phyloP scores from a whole-genome alignment of 1,140 invertebrate species.

The Euborellia annulipes region DNA sequence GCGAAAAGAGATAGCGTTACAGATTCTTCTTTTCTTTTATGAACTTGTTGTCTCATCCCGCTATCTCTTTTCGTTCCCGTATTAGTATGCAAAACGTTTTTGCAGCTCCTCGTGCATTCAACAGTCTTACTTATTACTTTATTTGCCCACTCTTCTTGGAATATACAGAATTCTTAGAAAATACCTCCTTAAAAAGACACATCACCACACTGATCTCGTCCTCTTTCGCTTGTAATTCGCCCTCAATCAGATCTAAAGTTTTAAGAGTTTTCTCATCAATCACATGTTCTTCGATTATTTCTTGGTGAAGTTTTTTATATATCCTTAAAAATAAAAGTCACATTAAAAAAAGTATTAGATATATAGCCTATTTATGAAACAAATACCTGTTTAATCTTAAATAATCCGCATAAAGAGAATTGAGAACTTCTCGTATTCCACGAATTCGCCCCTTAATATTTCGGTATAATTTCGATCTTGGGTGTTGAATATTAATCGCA shows the following conservation, averaged over 20 bases:
- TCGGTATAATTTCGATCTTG: neutral
- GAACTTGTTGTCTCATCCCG: no score
- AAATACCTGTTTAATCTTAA: slow-evolving; percentile 5
- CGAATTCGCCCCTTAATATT: slow-evolving; percentile 1
- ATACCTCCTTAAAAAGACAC: slow-evolving; percentile 32
- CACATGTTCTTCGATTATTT: slow-evolving; percentile 15
- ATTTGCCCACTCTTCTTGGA: neutral
- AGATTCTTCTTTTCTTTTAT: no score
- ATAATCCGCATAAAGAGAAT: neutral
- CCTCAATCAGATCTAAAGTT: slow-evolving; percentile 27
- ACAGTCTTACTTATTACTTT: neutral
- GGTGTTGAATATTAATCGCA: no score
- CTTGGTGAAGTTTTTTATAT: slow-evolving; percentile 28
- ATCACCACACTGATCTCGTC: slow-evolving; percentile 33
- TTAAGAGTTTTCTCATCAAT: slow-evolving; percentile 21
- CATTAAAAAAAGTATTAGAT: no score
- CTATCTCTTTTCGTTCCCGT: no score
- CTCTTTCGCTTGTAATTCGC: slow-evolving; percentile 29
- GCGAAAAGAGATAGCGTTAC: no score
- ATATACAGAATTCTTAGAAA: neutral
- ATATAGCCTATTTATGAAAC: slow-evolving; percentile 6
- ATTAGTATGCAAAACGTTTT: no score
- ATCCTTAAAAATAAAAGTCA: slow-evolving; percentile 21
- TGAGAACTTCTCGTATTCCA: neutral
- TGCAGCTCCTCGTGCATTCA: no score